Base-by-base conservation (phyloP, 2,113 vertebrate genomes). In the Melanostigma gelatinosum region DNA sequence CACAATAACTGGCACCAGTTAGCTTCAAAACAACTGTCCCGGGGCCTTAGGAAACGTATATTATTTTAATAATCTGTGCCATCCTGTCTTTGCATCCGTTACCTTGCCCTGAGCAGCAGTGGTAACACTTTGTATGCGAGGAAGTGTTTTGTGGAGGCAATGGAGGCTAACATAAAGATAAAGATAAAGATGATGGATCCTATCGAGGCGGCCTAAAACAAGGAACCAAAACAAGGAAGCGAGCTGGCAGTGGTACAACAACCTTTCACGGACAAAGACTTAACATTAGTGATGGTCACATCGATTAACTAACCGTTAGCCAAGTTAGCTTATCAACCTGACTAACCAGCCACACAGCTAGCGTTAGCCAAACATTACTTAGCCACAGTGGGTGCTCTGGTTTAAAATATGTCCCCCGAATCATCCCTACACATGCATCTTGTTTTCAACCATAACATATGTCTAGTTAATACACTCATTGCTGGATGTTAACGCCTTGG, bases 261-360 rank as follows among this genome's bases (percentile, higher is more conserved):
- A 8, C 55, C 34, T 55, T 70, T 82, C 22, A 42, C 18, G 55
- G 79, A 87, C 85, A 89, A 88, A 87, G 83, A 34, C 60, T 50
- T 15, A 18, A 54, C 44, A 44, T 46, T 13, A 46, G 8, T 52
- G 83, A 61, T 34, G 76, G 72, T 70, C 79, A 62, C 58, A 82
- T 86, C 87, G 85, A 86, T 84, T 55, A 82, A 80, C 73, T 66
- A 68, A 72, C 15, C 78, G 48, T 80, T 77, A 85, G 80, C 76
- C 9, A 18, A 69, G 69, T 77, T 86, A 88, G 79, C 89, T 40
- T 27, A 54, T 36, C 54, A 72, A 66, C 62, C 55, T 42, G 55
- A 80, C 44, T 36, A 40, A 75, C 50, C 66, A 80, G 79, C 57
- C 69, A 72, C 50, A 44, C 6, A 79, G 89, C 89, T 89, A 91